A percentile compares a stretch with the other conserved stretches of the same genome.
Conservation (phyloP, 2,888 invertebrate genomes). For the Sinopyrophorus schimmeli region DNA sequence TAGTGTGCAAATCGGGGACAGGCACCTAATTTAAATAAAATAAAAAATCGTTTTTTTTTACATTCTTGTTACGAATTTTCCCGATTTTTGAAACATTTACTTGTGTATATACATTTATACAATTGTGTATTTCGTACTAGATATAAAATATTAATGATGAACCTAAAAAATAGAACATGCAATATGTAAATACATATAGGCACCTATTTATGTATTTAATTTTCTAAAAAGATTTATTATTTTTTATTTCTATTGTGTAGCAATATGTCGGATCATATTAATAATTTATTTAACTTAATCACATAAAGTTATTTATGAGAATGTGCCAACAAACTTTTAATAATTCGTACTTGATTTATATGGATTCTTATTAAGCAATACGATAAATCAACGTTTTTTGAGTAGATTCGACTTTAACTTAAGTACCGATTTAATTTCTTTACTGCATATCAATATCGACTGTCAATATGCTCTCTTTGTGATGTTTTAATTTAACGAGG, state of each 20-base stretch:
- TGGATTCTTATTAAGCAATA: constrained; percentile 22
- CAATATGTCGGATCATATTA: constrained; percentile 17
- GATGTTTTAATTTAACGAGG: constrained; percentile 4
- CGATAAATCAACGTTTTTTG: constrained; percentile 24
- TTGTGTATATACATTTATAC: too few relatives aligned
- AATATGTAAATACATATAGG: too few relatives aligned
- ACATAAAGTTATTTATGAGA: constrained; percentile 18
- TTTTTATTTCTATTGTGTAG: constrained; percentile 9
- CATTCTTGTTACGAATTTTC: too few relatives aligned
- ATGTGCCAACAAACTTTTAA: constrained; percentile 23
- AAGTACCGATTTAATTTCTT: constrained; percentile 23
- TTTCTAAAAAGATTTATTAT: too few relatives aligned
- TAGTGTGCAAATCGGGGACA: too few relatives aligned
- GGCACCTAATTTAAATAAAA: too few relatives aligned
- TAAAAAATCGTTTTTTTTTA: too few relatives aligned
- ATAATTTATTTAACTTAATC: constrained; percentile 16
- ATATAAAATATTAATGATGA: too few relatives aligned
- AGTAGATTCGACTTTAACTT: constrained; percentile 15
- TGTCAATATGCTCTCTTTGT: constrained; percentile 2
- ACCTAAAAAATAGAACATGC: too few relatives aligned
- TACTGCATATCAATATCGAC: constrained; percentile 9
- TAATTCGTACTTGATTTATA: constrained; percentile 24
- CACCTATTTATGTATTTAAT: too few relatives aligned
- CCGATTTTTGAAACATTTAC: too few relatives aligned
- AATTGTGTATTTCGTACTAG: too few relatives aligned